Evolutionary conservation across 2,888 invertebrate species (phyloP).

Genomic region (Clivina fossor): DNA sequence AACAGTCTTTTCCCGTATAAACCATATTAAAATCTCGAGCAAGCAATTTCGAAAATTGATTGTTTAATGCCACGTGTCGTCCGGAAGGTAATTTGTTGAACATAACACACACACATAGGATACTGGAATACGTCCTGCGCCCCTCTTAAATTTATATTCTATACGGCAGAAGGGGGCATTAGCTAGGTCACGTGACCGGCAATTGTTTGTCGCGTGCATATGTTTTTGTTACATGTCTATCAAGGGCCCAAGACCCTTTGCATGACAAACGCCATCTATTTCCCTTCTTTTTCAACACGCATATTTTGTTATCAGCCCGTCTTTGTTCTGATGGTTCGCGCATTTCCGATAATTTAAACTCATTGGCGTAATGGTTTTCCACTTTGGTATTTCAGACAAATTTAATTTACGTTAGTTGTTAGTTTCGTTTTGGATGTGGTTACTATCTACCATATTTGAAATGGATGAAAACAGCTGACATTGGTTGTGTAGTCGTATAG

Average conservation of each 20-base stretch:
- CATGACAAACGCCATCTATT: constrained; percentile 15
- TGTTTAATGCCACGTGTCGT: constrained; percentile 40
- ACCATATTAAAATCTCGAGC: constrained; percentile 39
- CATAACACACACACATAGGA: not conserved
- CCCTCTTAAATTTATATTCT: too few species aligned
- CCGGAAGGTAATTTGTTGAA: constrained; percentile 44
- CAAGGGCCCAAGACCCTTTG: constrained; percentile 22
- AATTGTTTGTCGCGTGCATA: constrained; percentile 46
- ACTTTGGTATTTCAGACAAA: constrained; percentile 33
- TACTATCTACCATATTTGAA: too few species aligned
- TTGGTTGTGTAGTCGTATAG: not conserved
- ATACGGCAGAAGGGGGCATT: too few species aligned
- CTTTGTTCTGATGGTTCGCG: constrained; percentile 4
- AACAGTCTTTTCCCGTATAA: too few species aligned
- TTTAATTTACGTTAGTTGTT: constrained; percentile 29
- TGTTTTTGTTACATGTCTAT: constrained; percentile 44
- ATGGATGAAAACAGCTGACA: too few species aligned
- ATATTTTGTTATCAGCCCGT: constrained; percentile 6
- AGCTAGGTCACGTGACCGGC: constrained; percentile 43
- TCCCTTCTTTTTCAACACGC: constrained; percentile 2
- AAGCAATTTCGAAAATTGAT: constrained; percentile 43
- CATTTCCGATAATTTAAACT: constrained; percentile 41
- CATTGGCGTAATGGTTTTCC: constrained; percentile 42
- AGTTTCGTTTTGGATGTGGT: too few species aligned
- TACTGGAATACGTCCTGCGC: too few species aligned